These are phyloP conservation scores for Epinephelus cyanopodus DNA, from an alignment of 2,113 vertebrate species.

Conservation along the genomic window DNA sequence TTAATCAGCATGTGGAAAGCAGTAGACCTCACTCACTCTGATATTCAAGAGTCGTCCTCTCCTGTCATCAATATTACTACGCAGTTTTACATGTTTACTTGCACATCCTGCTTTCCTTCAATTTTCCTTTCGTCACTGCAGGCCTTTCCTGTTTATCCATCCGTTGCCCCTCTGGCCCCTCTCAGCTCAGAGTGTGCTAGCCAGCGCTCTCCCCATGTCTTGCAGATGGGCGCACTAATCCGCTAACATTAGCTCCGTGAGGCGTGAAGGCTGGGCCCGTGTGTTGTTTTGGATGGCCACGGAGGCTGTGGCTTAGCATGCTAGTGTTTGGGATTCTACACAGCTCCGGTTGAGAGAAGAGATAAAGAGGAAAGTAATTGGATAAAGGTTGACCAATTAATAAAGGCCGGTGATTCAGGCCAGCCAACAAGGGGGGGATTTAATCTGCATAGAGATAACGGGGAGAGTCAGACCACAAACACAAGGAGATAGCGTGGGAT, in stretches of 20 bases:
- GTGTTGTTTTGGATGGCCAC: constrained; percentile 54
- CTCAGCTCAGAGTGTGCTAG: constrained; percentile 56
- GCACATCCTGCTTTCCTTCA: constrained; percentile 16
- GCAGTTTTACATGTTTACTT: constrained; percentile 49
- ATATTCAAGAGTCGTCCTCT: background rate
- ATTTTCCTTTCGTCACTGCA: constrained; percentile 51
- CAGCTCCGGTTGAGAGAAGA: constrained; percentile 52
- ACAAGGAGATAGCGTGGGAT: constrained; percentile 38
- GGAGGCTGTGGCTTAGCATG: constrained; percentile 41
- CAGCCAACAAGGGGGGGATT: constrained; percentile 49
- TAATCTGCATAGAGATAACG: constrained; percentile 70
- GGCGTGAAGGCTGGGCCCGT: constrained; percentile 67
- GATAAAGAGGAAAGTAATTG: constrained; percentile 79
- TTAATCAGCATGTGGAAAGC: background rate
- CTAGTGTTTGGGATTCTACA: constrained; percentile 57
- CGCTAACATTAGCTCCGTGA: constrained; percentile 71
- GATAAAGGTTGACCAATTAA: constrained; percentile 83
- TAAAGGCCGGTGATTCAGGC: constrained; percentile 65
- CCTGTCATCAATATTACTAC: constrained; percentile 9
- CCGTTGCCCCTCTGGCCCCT: constrained; percentile 65
- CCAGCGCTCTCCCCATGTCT: constrained; percentile 66
- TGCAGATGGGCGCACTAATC: constrained; percentile 79
- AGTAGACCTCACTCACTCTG: background rate
- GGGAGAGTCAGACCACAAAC: constrained; percentile 46
- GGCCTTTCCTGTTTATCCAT: constrained; percentile 72